Conservation (phyloP, 2,888 invertebrate species). For the Exephanes ischioxanthus region DNA sequence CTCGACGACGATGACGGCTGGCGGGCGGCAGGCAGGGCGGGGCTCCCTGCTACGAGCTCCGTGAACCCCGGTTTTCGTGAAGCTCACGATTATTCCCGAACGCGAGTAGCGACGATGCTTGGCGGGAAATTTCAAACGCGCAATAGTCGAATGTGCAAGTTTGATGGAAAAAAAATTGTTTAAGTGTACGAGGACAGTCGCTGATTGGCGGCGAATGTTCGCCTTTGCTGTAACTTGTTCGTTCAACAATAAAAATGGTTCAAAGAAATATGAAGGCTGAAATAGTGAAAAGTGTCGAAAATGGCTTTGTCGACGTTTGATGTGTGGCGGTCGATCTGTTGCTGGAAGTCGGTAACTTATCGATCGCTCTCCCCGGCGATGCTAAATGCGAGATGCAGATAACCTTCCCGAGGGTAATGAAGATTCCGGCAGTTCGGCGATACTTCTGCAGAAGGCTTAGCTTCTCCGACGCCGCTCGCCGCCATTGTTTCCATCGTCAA, state of each 20-base stretch:
- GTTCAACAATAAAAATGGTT: not conserved
- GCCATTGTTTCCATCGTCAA: slow-evolving; percentile 3
- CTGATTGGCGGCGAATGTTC: slow-evolving; percentile 19
- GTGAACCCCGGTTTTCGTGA: slow-evolving; percentile 78
- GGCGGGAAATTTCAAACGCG: slow-evolving; percentile 48
- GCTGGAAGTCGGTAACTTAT: not conserved
- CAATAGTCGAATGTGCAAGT: not conserved
- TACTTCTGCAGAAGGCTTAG: not conserved
- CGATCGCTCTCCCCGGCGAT: not conserved
- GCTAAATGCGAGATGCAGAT: not conserved
- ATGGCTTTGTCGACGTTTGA: not conserved
- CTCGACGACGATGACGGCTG: slow-evolving; percentile 66
- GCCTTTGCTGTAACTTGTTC: not conserved
- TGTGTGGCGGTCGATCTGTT: not conserved
- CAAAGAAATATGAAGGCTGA: not conserved
- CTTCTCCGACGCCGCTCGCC: not conserved
- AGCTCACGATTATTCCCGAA: slow-evolving; percentile 63
- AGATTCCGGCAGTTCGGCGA: not conserved
- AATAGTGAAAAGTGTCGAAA: not conserved
- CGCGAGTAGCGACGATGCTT: slow-evolving; percentile 12
- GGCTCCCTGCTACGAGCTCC: slow-evolving; percentile 80
- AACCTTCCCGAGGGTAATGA: not conserved
- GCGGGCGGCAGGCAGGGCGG: slow-evolving; percentile 81
- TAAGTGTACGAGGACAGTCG: not conserved
- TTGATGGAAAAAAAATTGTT: not conserved